A percentile compares a stretch with the other conserved stretches of the same genome.
phyloP scores from a whole-genome alignment of 2,113 vertebrate species.

The Oxyura jamaicensis region DNA sequence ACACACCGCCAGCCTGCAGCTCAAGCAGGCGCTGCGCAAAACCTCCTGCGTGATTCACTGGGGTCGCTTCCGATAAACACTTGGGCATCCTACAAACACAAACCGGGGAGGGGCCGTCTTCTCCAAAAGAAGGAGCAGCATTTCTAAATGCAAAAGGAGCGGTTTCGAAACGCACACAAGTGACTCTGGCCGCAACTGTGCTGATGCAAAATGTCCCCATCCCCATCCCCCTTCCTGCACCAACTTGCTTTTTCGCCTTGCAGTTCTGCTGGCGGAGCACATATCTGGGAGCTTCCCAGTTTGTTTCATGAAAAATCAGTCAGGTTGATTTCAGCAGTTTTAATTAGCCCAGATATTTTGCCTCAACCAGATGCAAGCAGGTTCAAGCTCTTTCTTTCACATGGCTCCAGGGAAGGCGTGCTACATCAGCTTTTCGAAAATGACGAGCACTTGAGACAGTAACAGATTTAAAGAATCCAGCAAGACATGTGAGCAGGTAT shows the following conservation, averaged over 20 bases:
- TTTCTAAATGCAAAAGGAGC: not conserved
- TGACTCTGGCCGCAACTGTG: rapidly evolving
- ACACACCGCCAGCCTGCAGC: not conserved
- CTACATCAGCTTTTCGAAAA: constrained; percentile 18
- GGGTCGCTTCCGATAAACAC: not conserved
- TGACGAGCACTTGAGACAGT: not conserved
- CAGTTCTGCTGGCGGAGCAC: not conserved
- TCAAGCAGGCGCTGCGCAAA: not conserved
- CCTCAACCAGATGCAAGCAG: not conserved
- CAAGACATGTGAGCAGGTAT: not conserved
- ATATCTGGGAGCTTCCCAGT: not conserved
- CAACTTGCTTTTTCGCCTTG: not conserved
- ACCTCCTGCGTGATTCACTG: not conserved
- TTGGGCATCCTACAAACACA: not conserved
- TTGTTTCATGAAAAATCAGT: not conserved
- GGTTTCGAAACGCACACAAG: not conserved
- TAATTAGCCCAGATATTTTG: not conserved
- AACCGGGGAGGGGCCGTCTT: not conserved
- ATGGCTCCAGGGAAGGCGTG: not conserved
- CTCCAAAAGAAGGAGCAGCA: not conserved
- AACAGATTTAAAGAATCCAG: not conserved
- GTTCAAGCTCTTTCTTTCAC: not conserved
- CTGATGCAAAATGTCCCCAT: not conserved
- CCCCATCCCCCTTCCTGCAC: not conserved
- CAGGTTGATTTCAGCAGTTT: constrained; percentile 13